Conservation (phyloP, 2,888 invertebrate genomes). For the Zygothrica quintamaculata region DNA sequence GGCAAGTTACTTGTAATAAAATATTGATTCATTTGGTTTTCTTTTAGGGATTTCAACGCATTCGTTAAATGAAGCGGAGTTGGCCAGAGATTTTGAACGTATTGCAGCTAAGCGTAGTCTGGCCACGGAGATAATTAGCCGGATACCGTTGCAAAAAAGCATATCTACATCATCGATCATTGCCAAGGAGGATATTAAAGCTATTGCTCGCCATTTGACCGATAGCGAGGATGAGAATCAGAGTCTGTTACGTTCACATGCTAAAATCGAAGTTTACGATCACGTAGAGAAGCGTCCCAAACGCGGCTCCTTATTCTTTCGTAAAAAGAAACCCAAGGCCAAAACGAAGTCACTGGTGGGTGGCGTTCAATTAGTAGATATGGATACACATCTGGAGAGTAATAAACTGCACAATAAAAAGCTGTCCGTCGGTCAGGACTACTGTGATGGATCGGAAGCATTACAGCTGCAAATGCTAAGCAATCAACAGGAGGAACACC, state of each 20-base stretch:
- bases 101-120: conserved; percentile 84
- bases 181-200: conserved; percentile 85
- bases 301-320: conserved; percentile 94
- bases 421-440: conserved; percentile 62
- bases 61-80: conserved; percentile 94
- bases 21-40: conserved; percentile 21
- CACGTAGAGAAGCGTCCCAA: conserved; percentile 93
- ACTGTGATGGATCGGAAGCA: conserved; percentile 62
- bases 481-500: conserved; percentile 85
- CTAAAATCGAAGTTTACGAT: conserved; percentile 86
- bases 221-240: conserved; percentile 85
- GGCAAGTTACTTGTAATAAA: conserved; percentile 18
- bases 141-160: conserved; percentile 94
- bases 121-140: conserved; percentile 86
- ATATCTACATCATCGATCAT: conserved; percentile 96
- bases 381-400: conserved; percentile 94
- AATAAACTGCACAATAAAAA: conserved; percentile 82
- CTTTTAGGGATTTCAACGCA: conserved; percentile 87
- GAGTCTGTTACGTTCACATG: conserved; percentile 84
- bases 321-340: conserved; percentile 91
- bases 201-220: conserved; percentile 83
- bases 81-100: conserved; percentile 86
- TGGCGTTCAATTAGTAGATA: conserved; percentile 84
- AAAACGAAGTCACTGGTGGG: conserved; percentile 79
- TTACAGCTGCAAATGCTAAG: conserved; percentile 30